A percentile compares a stretch with the other conserved stretches of the same genome.
These are phyloP conservation scores for Blera fallax DNA, from an alignment of 2,888 invertebrate genomes.

Conservation along the genomic window DNA sequence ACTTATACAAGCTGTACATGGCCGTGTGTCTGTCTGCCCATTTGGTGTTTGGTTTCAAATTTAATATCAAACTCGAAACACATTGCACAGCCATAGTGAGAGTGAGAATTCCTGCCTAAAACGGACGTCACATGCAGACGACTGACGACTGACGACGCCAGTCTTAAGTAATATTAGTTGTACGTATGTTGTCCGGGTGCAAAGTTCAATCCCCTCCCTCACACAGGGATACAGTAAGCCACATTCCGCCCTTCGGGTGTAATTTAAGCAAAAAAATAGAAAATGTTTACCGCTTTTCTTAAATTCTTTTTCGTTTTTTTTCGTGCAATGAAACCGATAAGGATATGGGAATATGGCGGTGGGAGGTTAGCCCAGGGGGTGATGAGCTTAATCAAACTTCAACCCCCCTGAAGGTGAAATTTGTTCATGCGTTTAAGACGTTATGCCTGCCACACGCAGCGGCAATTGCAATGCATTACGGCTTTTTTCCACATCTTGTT, in stretches of 20 bases:
- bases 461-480: constrained; percentile 54
- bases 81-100: constrained; percentile 18
- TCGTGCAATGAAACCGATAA: constrained; percentile 43
- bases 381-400: constrained; percentile 65
- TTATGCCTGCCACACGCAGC: constrained; percentile 65
- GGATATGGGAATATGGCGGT: constrained; percentile 6
- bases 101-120: neutral
- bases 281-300: constrained; percentile 30
- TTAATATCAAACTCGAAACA: constrained; percentile 60
- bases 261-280: constrained; percentile 58
- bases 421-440: constrained; percentile 69
- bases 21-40: constrained; percentile 25
- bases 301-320: constrained; percentile 1
- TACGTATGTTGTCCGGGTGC: constrained; percentile 14
- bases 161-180: constrained; percentile 57
- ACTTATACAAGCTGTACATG: neutral
- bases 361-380: constrained; percentile 35
- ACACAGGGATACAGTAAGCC: neutral
- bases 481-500: neutral
- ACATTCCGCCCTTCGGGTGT: constrained; percentile 53
- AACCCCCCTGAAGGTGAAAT: constrained; percentile 44
- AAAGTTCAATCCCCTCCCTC: constrained; percentile 4
- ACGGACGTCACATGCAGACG: constrained; percentile 58
- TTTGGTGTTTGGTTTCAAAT: constrained; percentile 69
- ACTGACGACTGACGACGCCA: constrained; percentile 39